Base-by-base conservation (phyloP, 2,888 invertebrate genomes). In the Heliconius charithonia region DNA sequence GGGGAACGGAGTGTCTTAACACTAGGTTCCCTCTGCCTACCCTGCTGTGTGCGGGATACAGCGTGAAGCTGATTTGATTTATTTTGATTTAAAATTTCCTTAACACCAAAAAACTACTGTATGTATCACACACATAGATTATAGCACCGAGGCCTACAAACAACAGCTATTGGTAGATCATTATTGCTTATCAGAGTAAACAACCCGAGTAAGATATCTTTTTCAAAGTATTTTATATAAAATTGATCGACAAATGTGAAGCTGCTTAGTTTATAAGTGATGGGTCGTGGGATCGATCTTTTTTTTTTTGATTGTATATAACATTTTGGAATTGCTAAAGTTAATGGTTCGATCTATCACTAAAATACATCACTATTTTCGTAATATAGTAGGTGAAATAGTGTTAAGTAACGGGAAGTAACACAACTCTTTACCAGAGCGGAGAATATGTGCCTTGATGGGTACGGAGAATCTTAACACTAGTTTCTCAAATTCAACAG, bases 131-230 rank as follows among this genome's bases (percentile, higher is more conserved):
- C 37, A 32, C 19, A n/a, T 69, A 73, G 69, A 69, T 73, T 56
- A 73, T 12, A 66, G 56, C 65, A 59, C 88, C 90, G 90, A 90
- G 90, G 91, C 73, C 73, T 27, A 73, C 73, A 91, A 91, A 91
- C 88, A 88, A 84, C 83, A 82, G 82, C 79, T 70, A 76, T 76
- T 72, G 74, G 63, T 74, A 67, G 83, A 85, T 85, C 79, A 89
- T 90, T 90, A 90, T 86, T 86, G 86, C 86, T 85, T 85, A 85
- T 85, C 83, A 86, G 85, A 83, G 84, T 82, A 85, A 83, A 84
- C 83, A 84, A 73, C 73, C 37, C 62, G 25, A 41, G 37, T 73
- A 73, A 73, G 62, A 73, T 73, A 73, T 73, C 62, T 73, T 73
- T 62, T 59, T 19, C 19, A 62, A 71, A 71, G 22, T 29, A 71